Base-by-base conservation (phyloP, 1,140 invertebrate species). In the Apis dorsata region DNA sequence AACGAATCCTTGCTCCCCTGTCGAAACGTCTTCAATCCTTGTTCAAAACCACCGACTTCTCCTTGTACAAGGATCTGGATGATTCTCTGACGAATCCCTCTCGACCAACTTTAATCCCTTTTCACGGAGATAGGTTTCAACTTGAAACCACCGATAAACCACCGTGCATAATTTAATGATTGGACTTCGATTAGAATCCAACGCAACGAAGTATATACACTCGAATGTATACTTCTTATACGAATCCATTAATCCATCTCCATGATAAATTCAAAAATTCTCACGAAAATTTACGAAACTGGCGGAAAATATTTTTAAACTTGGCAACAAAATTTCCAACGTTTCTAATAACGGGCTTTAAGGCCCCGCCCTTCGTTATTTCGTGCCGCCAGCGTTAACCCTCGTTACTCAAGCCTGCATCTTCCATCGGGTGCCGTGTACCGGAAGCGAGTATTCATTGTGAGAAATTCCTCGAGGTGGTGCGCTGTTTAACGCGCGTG, bases 21-120 rank as follows among this genome's bases (percentile, higher is more conserved):
- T 28, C 28, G 70, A 53, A 74, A 86, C 69, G 79, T 76, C 24
- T 53, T 60, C 34, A 28, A 74, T 53, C 79, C n/a, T 73, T n/a
- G 79, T 78, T 86, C 76, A 34, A 76, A 85, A 17, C 68, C 77
- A 78, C 65, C 69, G 70, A 70, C 55, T 62, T 73, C 44, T 65
- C 63, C 63, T 62, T 21, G 59, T 19, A n/a, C 44, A 44, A n/a
- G 44, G 4, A 28, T 7, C 44, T 13, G n/a, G 11, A 28, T 60
- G 34, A 73, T 81, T 57, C 73, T 44, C 79, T 49, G 49, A 34
- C 51, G 21, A 59, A 51, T 10, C 28, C 59, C 34, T 44, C 15
- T 3, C 21, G 28, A 4, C 24, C 19, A 63, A 72, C 66, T 73
- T 73, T 73, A 73, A 73, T 73, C 44, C 66, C 21, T 71, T 71